A percentile compares a stretch with the other conserved stretches of the same genome.
Conservation (phyloP, 2,113 vertebrate genomes). For the Podarcis cretensis region DNA sequence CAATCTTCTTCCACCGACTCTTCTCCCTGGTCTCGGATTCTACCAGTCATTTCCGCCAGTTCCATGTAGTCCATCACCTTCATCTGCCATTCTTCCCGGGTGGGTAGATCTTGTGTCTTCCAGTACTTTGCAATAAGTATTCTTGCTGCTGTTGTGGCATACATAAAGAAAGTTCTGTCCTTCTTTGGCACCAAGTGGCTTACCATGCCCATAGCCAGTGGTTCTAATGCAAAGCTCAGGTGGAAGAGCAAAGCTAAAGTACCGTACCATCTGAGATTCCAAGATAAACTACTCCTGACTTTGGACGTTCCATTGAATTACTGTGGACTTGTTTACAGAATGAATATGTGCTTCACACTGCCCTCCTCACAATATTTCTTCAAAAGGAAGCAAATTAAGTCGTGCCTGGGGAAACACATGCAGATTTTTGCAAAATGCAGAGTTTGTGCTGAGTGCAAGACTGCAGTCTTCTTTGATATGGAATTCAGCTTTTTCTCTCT, state of each 20-base stretch:
- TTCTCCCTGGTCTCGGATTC: too few relatives aligned
- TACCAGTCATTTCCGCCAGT: too few relatives aligned
- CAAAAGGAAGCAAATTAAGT: not conserved
- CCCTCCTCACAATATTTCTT: not conserved
- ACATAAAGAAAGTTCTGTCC: too few relatives aligned
- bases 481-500: not conserved
- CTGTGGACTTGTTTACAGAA: not conserved
- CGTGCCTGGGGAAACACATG: not conserved
- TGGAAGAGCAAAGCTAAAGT: not conserved
- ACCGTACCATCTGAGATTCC: not conserved
- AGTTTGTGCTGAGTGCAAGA: not conserved
- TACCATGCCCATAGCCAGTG: too few relatives aligned
- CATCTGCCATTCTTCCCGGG: too few relatives aligned
- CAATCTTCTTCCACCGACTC: too few relatives aligned
- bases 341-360: too few relatives aligned
- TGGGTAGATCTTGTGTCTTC: too few relatives aligned
- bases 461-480: not conserved
- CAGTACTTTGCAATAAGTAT: too few relatives aligned
- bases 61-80: too few relatives aligned
- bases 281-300: not conserved
- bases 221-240: not conserved
- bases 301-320: not conserved
- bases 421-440: not conserved
- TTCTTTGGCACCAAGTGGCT: too few relatives aligned
- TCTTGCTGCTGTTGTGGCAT: too few relatives aligned